These are phyloP conservation scores for Lasiommata megera DNA, from an alignment of 2,888 invertebrate genomes.

Conservation along the genomic window DNA sequence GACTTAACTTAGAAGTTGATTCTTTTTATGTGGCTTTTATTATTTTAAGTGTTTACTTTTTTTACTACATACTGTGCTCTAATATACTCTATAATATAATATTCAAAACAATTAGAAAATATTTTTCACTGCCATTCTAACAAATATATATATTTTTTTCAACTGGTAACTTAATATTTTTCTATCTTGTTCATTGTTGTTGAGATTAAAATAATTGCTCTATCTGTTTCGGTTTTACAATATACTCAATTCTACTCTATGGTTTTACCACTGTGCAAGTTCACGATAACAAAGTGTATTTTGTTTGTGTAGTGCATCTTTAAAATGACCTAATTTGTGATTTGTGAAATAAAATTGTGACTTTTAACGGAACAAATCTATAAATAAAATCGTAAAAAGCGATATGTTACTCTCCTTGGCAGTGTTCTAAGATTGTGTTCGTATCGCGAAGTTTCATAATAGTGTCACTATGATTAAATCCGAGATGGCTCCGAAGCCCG, in stretches of 20 bases:
- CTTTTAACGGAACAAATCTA: slow-evolving; percentile 43
- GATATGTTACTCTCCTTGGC: slow-evolving; percentile 81
- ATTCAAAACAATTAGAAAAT: too few relatives aligned
- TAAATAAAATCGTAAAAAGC: slow-evolving; percentile 58
- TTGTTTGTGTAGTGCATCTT: slow-evolving; percentile 64
- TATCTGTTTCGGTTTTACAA: not conserved
- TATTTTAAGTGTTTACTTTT: too few relatives aligned
- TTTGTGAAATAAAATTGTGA: slow-evolving; percentile 36
- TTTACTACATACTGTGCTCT: too few relatives aligned
- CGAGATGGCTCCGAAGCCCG: slow-evolving; percentile 76
- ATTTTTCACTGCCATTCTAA: too few relatives aligned
- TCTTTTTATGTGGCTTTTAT: too few relatives aligned
- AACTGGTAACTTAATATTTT: not conserved
- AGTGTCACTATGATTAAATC: slow-evolving; percentile 59
- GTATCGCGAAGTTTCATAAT: slow-evolving; percentile 72
- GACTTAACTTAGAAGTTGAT: not conserved
- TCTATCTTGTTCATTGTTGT: slow-evolving; percentile 12
- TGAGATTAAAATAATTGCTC: slow-evolving; percentile 7
- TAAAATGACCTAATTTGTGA: slow-evolving; percentile 76
- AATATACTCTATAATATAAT: too few relatives aligned
- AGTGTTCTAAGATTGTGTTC: slow-evolving; percentile 81
- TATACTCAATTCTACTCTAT: not conserved
- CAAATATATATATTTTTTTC: not conserved
- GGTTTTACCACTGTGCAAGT: slow-evolving; percentile 59
- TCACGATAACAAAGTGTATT: slow-evolving; percentile 71